These are phyloP conservation scores for Scylla paramamosain DNA, from an alignment of 1,140 invertebrate genomes.

Conservation along the genomic window DNA sequence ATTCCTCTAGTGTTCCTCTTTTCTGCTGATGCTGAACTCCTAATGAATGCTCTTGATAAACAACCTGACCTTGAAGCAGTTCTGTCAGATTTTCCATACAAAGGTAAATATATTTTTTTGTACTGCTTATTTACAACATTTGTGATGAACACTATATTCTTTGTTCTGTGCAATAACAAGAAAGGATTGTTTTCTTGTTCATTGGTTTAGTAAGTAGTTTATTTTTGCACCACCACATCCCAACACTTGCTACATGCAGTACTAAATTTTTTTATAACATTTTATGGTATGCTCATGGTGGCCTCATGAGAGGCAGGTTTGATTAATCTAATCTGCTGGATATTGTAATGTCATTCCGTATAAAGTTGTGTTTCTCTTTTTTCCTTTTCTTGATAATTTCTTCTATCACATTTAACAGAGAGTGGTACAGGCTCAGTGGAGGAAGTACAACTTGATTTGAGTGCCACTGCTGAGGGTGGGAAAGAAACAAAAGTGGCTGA, in stretches of 20 bases:
- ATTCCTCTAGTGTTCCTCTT: constrained; percentile 97
- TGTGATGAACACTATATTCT: neutral
- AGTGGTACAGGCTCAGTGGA: constrained; percentile 57
- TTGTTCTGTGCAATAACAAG: no score
- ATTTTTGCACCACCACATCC: no score
- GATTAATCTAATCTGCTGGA: no score
- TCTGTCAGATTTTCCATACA: constrained; percentile 78
- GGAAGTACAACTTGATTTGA: constrained; percentile 50
- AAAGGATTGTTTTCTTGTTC: no score
- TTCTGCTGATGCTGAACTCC: constrained; percentile 86
- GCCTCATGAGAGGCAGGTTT: no score
- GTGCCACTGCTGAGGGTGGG: neutral
- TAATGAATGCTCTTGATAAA: constrained; percentile 83
- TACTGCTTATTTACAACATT: neutral
- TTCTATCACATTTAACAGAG: neutral
- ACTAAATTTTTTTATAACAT: no score
- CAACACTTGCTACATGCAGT: no score
- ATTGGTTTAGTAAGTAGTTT: no score
- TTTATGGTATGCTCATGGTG: no score
- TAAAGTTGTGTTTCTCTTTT: no score
- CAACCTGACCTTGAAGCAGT: constrained; percentile 82
- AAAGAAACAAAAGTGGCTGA: constrained; percentile 14
- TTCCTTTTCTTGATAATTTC: no score
- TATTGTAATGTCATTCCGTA: no score
- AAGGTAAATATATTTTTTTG: constrained; percentile 27